These are phyloP conservation scores for Cydia amplana DNA, from an alignment of 1,140 invertebrate species.

Conservation along the genomic window DNA sequence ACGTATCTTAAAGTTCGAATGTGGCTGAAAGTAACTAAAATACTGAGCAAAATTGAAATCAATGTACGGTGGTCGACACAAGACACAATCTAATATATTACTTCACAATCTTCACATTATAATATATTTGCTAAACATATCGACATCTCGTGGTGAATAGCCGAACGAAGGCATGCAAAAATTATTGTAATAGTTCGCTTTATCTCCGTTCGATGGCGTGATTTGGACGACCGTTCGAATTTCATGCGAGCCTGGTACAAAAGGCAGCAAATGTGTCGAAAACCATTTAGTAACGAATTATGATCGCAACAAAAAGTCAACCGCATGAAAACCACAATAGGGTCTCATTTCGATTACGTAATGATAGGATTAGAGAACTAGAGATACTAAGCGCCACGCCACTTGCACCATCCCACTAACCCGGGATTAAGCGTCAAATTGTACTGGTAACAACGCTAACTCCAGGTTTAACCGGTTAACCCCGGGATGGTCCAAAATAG, in stretches of 20 bases:
- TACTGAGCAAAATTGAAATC: too few relatives aligned
- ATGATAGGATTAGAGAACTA: not conserved
- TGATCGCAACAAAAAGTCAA: not conserved
- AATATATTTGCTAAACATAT: not conserved
- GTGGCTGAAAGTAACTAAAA: too few relatives aligned
- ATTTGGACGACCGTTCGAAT: not conserved
- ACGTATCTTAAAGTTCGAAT: too few relatives aligned
- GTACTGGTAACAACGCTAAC: too few relatives aligned
- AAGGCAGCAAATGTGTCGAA: conserved; percentile 32
- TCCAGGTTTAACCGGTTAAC: too few relatives aligned
- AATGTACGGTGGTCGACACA: too few relatives aligned
- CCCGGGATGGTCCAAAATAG: too few relatives aligned
- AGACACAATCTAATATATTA: too few relatives aligned
- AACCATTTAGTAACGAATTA: conserved; percentile 32
- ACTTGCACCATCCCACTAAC: too few relatives aligned
- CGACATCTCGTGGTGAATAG: conserved; percentile 15
- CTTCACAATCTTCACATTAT: not conserved
- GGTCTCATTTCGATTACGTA: conserved; percentile 1
- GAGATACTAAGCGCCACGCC: too few relatives aligned
- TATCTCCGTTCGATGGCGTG: not conserved
- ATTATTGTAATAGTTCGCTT: not conserved
- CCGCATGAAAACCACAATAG: not conserved
- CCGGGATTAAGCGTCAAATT: too few relatives aligned
- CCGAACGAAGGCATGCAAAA: not conserved
- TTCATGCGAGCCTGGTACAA: conserved; percentile 28